phyloP scores from a whole-genome alignment of 1,140 invertebrate species.

The Brachionus rotundiformis region DNA sequence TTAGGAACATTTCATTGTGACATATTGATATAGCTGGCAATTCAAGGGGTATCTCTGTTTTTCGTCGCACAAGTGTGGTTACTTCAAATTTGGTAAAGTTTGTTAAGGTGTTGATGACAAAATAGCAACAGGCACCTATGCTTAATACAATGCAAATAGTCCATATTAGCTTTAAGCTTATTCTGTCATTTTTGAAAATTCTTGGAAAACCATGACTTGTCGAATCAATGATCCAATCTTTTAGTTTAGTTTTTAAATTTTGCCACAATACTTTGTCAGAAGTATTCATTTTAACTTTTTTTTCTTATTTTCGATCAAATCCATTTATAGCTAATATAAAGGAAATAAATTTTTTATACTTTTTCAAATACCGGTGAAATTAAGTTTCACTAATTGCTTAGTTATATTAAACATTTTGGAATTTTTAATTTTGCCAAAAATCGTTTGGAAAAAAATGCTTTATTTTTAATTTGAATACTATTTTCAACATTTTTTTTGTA shows the following conservation, averaged over 20 bases:
- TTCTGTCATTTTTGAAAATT: neutral
- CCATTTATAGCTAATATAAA: no score
- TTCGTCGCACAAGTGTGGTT: neutral
- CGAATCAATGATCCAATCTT: neutral
- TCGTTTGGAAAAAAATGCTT: no score
- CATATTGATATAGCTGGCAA: neutral
- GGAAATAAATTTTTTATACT: no score
- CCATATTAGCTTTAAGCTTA: neutral
- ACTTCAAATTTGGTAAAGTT: neutral
- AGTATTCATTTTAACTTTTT: no score
- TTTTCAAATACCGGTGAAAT: no score
- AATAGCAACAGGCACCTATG: neutral
- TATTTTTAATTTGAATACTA: no score
- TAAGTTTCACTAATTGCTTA: no score
- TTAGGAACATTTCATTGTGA: neutral
- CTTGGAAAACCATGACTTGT: slow-evolving; percentile 12
- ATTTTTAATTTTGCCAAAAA: no score
- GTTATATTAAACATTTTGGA: no score
- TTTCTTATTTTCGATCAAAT: no score
- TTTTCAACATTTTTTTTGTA: no score
- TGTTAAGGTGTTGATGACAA: neutral
- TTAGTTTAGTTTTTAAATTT: neutral
- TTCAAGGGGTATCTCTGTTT: neutral
- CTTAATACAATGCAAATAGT: neutral
- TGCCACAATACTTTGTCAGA: no score